phyloP scores from a whole-genome alignment of 2,113 vertebrate genomes.

The Etia nguti region DNA sequence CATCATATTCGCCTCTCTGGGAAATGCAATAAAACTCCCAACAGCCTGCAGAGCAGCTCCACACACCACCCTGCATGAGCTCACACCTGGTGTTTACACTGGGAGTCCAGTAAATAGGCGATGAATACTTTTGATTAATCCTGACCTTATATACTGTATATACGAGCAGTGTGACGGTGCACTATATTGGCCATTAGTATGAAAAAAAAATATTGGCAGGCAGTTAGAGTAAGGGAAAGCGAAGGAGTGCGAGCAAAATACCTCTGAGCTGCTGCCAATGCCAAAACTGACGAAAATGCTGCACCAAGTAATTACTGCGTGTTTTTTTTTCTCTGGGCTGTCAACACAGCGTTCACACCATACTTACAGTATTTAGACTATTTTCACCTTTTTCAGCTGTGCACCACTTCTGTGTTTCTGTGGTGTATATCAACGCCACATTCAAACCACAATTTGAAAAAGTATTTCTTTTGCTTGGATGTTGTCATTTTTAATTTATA shows the following conservation, averaged over 20 bases:
- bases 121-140: neutral
- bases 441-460: neutral
- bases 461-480: neutral
- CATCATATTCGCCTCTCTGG: conserved; percentile 47
- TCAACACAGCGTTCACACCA: neutral
- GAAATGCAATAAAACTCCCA: conserved; percentile 49
- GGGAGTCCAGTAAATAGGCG: neutral
- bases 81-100: conserved; percentile 20
- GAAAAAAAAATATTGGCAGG: neutral
- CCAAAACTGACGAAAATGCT: neutral
- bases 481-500: neutral
- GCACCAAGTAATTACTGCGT: neutral
- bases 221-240: neutral
- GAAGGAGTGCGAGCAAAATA: neutral
- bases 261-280: neutral
- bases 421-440: neutral
- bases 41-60: neutral
- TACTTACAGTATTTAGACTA: neutral
- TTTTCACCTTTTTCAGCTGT: neutral
- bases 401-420: neutral
- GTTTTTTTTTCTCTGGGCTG: neutral
- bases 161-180: neutral
- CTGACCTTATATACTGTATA: neutral
- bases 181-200: neutral
- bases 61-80: conserved; percentile 4